Conservation (phyloP, 2,113 vertebrate genomes). For the Nesogale talazaci region DNA sequence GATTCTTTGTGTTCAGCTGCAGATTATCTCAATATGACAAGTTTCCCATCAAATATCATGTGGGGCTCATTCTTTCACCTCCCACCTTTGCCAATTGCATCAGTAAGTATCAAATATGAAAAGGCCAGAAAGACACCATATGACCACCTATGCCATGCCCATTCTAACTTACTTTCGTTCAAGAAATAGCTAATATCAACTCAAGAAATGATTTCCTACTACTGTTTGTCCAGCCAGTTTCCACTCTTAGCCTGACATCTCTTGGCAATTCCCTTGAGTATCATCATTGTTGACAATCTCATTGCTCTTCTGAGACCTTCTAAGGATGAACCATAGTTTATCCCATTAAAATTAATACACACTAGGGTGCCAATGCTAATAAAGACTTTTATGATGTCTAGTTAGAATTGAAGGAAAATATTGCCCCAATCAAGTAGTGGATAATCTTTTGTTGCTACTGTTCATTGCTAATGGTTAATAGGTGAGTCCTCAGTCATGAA, state of each 20-base stretch:
- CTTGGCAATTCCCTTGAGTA: neutral
- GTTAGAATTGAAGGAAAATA: neutral
- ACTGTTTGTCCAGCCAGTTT: neutral
- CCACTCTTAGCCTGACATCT: neutral
- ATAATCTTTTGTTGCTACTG: neutral
- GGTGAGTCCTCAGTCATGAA: neutral
- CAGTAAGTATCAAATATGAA: neutral
- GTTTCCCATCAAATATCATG: neutral
- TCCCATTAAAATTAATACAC: neutral
- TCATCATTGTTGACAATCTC: neutral
- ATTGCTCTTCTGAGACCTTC: neutral
- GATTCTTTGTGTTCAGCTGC: neutral
- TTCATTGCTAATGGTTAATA: neutral
- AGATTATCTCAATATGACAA: neutral
- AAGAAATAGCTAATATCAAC: neutral
- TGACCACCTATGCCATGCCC: neutral
- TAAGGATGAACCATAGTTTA: neutral
- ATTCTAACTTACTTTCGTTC: neutral
- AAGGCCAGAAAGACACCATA: neutral
- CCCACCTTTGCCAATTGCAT: constrained; percentile 4
- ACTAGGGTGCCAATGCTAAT: neutral
- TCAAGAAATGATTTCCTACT: neutral
- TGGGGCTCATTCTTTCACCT: neutral
- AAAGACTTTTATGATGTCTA: neutral
- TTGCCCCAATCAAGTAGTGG: neutral